Evolutionary conservation across 53 echinoderm and acorn worm genomes (phyloP).

Genomic region (Crossaster papposus): DNA sequence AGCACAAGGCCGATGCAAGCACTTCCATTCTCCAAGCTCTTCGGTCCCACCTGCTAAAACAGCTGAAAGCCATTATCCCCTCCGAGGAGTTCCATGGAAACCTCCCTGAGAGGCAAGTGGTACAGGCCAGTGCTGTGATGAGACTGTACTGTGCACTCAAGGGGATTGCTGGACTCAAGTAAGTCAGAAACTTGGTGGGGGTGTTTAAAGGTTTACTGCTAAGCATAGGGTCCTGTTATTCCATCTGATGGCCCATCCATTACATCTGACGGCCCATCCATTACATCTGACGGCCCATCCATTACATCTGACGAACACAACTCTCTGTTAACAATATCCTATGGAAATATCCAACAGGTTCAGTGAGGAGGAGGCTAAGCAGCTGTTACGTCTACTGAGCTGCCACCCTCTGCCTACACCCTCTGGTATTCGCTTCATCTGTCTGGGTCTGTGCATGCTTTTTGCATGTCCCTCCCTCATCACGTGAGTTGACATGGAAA

Average conservation of each 20-base stretch:
- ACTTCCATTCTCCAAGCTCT: slow-evolving; percentile 70
- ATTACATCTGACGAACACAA: background rate
- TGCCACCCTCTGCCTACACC: slow-evolving; percentile 95
- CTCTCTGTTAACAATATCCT: background rate
- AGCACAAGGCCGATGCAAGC: slow-evolving; percentile 69
- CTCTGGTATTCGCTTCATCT: slow-evolving; percentile 91
- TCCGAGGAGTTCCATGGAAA: slow-evolving; percentile 71
- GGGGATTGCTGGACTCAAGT: slow-evolving; percentile 97
- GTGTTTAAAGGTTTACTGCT: background rate
- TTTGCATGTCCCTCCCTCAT: slow-evolving; percentile 91
- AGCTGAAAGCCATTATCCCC: slow-evolving; percentile 76
- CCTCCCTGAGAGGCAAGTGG: slow-evolving; percentile 82
- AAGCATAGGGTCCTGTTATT: too few species aligned
- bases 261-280: background rate
- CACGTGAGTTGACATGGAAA: slow-evolving; percentile 58
- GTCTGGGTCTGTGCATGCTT: slow-evolving; percentile 94
- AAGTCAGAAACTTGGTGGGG: background rate
- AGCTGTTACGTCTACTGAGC: slow-evolving; percentile 88
- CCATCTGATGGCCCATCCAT: background rate
- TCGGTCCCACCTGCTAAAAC: slow-evolving; percentile 76
- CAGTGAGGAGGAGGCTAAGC: slow-evolving; percentile 78
- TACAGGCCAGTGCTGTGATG: slow-evolving; percentile 97
- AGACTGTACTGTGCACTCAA: slow-evolving; percentile 95
- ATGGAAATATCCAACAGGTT: slow-evolving; percentile 62
- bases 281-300: background rate